Conservation (phyloP, 2,113 vertebrate genomes). For the Saimiri boliviensis region DNA sequence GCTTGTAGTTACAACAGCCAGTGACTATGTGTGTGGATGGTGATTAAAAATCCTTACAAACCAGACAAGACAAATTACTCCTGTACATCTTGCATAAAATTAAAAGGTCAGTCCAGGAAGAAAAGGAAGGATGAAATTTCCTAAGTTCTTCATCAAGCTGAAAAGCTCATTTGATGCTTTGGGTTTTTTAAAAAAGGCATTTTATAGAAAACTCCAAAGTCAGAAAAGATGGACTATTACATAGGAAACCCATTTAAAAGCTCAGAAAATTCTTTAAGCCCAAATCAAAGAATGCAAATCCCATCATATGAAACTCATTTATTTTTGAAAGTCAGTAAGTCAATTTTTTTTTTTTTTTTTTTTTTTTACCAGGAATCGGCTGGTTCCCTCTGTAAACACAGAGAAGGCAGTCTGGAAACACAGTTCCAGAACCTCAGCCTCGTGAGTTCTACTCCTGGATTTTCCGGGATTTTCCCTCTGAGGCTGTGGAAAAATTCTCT, state of each 20-base stretch:
- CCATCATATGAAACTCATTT: slow-evolving; percentile 3
- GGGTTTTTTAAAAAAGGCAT: background rate
- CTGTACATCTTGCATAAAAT: slow-evolving; percentile 37
- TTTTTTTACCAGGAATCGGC: background rate
- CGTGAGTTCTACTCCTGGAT: background rate
- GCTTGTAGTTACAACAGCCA: background rate
- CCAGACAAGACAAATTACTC: slow-evolving; percentile 62
- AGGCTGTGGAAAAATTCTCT: background rate
- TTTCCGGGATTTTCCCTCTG: background rate
- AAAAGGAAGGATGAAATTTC: slow-evolving; percentile 44
- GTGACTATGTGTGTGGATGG: slow-evolving; percentile 36
- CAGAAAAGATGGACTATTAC: slow-evolving; percentile 31
- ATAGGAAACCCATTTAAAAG: slow-evolving; percentile 17
- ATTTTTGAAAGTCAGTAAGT: slow-evolving; percentile 35
- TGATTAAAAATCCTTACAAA: slow-evolving; percentile 39
- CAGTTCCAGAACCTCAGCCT: background rate
- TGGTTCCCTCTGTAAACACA: background rate
- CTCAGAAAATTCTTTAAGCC: slow-evolving; percentile 19
- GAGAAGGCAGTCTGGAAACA: background rate
- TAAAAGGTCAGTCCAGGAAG: slow-evolving; percentile 73
- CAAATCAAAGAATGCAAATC: slow-evolving; percentile 23
- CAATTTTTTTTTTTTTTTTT: background rate
- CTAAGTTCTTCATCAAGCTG: slow-evolving; percentile 59
- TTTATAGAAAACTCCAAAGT: slow-evolving; percentile 59
- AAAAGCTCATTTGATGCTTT: slow-evolving; percentile 55